A percentile compares a stretch with the other conserved stretches of the same genome.
Evolutionary conservation across 2,888 invertebrate genomes (phyloP).

Genomic region (Eudasyphora cyanicolor): DNA sequence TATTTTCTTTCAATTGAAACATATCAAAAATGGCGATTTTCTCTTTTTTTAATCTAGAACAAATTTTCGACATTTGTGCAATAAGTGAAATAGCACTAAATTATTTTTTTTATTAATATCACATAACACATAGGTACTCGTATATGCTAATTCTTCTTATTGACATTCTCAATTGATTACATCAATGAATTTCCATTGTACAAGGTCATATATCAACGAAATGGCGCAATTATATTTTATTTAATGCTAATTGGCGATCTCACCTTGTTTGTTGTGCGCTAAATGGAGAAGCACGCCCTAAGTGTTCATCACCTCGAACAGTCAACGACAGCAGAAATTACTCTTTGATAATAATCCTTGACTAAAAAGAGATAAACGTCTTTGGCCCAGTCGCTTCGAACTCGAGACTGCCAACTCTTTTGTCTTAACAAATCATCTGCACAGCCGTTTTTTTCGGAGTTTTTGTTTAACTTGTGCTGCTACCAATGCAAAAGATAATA

Average conservation of each 20-base stretch:
- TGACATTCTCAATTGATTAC: neutral
- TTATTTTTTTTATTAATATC: no score
- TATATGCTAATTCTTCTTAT: neutral
- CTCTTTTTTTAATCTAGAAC: no score
- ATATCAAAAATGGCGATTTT: no score
- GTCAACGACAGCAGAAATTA: conserved; percentile 37
- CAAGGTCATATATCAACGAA: neutral
- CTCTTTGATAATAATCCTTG: conserved; percentile 58
- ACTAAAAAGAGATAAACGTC: conserved; percentile 36
- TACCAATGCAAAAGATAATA: conserved; percentile 33
- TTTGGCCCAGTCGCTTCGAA: conserved; percentile 14
- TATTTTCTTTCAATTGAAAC: no score
- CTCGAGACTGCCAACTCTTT: conserved; percentile 39
- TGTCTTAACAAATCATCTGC: conserved; percentile 60
- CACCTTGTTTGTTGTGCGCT: conserved; percentile 59
- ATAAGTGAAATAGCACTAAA: no score
- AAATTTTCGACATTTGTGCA: no score
- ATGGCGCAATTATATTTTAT: conserved; percentile 34
- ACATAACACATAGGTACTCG: no score
- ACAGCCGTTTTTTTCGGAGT: neutral
- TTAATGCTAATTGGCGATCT: conserved; percentile 52
- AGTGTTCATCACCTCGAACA: conserved; percentile 40
- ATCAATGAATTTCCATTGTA: neutral
- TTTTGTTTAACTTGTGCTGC: neutral
- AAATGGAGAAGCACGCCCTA: conserved; percentile 58